These are phyloP conservation scores for Cinclus cinclus DNA, from an alignment of 2,113 vertebrate genomes.

Conservation along the genomic window DNA sequence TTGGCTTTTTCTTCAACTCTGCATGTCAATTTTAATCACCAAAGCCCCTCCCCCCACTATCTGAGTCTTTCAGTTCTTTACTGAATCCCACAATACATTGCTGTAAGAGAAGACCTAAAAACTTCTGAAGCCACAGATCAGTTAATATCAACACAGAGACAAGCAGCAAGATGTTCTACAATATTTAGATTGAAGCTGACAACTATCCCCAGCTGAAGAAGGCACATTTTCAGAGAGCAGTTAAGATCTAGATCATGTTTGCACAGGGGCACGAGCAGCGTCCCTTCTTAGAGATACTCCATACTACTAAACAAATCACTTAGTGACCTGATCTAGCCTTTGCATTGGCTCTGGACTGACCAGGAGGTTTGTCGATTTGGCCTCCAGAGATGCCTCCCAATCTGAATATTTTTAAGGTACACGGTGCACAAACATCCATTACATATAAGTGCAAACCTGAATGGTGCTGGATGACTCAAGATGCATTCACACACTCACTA, in stretches of 20 bases:
- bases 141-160: neutral
- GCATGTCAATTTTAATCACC: neutral
- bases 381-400: neutral
- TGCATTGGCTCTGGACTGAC: neutral
- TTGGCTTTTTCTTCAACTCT: neutral
- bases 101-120: neutral
- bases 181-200: neutral
- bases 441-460: neutral
- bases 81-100: neutral
- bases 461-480: neutral
- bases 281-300: neutral
- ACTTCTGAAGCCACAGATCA: neutral
- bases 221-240: neutral
- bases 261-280: rapidly evolving
- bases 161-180: neutral
- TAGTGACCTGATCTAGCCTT: neutral
- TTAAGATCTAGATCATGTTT: neutral
- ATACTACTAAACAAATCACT: neutral
- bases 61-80: neutral
- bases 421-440: neutral
- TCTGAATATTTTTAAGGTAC: neutral
- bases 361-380: neutral
- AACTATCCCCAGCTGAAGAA: neutral
- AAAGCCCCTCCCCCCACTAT: rapidly evolving
- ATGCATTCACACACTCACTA: neutral